Conservation (phyloP, 2,113 vertebrate species). For the Equus przewalskii region DNA sequence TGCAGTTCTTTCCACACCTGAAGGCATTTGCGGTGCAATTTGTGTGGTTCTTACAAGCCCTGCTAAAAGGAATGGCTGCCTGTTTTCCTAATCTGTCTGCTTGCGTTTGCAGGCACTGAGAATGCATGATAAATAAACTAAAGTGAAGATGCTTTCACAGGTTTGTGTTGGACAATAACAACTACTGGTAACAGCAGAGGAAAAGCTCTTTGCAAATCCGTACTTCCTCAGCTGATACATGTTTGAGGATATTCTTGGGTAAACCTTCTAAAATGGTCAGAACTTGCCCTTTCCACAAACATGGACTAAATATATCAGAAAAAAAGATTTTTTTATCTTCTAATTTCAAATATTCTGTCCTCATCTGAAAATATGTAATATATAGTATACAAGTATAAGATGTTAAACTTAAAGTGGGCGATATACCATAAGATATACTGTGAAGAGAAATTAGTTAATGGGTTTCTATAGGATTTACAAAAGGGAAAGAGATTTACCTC, state of each 20-base stretch:
- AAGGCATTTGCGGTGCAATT: slow-evolving; percentile 81
- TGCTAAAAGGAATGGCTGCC: slow-evolving; percentile 75
- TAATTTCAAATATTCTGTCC: slow-evolving; percentile 50
- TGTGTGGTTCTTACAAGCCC: slow-evolving; percentile 73
- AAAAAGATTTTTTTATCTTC: slow-evolving; percentile 21
- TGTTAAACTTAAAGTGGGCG: background rate
- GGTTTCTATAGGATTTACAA: background rate
- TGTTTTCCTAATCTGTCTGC: slow-evolving; percentile 79
- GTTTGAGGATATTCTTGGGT: background rate
- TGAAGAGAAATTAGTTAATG: background rate
- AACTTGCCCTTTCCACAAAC: background rate
- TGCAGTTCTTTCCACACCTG: slow-evolving; percentile 78
- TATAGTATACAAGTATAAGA: background rate
- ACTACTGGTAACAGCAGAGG: background rate
- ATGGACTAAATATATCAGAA: background rate
- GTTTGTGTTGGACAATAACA: slow-evolving; percentile 27
- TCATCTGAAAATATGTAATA: background rate
- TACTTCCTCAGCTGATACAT: background rate
- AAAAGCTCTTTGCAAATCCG: slow-evolving; percentile 8
- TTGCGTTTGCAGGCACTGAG: slow-evolving; percentile 75
- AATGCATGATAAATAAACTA: slow-evolving; percentile 71
- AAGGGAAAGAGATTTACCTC: background rate
- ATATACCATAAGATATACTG: background rate
- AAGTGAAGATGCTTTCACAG: slow-evolving; percentile 65
- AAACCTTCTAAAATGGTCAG: background rate